Base-by-base conservation (phyloP, 2,888 invertebrate genomes). In the Aproaerema taeniolella region DNA sequence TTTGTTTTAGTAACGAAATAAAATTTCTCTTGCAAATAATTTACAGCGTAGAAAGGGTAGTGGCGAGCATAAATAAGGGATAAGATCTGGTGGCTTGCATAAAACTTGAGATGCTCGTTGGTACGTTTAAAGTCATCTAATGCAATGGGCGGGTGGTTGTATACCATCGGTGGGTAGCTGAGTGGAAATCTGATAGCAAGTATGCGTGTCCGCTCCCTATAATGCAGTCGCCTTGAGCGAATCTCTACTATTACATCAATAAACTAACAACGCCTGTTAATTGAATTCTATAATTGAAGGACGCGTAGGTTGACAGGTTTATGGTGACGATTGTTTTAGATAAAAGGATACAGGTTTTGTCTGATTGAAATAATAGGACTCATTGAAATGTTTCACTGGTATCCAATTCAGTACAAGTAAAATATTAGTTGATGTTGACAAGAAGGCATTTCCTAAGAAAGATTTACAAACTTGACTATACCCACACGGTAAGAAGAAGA, bases 191-290 rank as follows among this genome's bases (percentile, higher is more conserved):
- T 56, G 70, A 71, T 73, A 69, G 49, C 46, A 52, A 56, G 62
- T 62, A 67, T 71, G 72, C 73, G 69, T 72, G 75, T 62, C 54
- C 51, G 40, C 52, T 50, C 55, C 46, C 64, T 61, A 67, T 70
- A 67, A 65, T 58, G 55, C 46, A 53, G 52, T 53, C 50, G 47
- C 59, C 45, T 52, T 51, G 60, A 55, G 62, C 58, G 50, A 61
- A 63, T 61, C 55, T 61, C 53, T 68, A 61, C 64, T 65, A 63
- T 70, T 64, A 65, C 58, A 61, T 68, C 66, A 67, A 61, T 69
- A 65, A 66, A 67, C 57, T 52, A 67, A 64, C 62, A 55, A 53
- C 52, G 47, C 51, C 58, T 50, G 56, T 64, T 70, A 70, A 75
- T 74, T 68, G 67, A 67, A 64, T 62, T 62, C 50, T 50, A 45